Percentiles rank a stretch among this genome's conserved stretches.
These are phyloP conservation scores for Lanistes nyassanus DNA, from an alignment of 1,140 invertebrate species.

Conservation along the genomic window DNA sequence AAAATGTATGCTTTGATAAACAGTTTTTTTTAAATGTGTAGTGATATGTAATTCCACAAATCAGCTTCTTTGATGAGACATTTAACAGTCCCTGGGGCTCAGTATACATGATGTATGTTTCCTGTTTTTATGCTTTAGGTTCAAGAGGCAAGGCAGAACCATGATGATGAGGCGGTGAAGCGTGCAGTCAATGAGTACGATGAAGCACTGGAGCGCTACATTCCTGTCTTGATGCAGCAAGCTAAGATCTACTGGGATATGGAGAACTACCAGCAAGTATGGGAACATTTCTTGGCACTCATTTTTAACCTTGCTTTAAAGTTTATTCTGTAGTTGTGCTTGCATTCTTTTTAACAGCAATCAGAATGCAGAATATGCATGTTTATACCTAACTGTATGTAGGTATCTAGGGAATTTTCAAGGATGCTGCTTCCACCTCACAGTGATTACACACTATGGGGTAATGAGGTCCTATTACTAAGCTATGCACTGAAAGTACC, in stretches of 20 bases:
- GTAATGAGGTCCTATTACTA: no score
- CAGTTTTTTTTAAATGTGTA: neutral
- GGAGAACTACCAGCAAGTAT: conserved; percentile 89
- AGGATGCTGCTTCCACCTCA: no score
- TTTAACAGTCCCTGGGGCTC: neutral
- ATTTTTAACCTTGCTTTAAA: no score
- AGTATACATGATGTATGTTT: no score
- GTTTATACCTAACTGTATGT: no score
- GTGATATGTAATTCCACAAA: neutral
- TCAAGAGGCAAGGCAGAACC: conserved; percentile 86
- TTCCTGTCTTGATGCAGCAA: conserved; percentile 98
- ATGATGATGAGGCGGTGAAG: conserved; percentile 89
- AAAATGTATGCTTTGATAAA: neutral
- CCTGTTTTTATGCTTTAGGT: conserved; percentile 56
- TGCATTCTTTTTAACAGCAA: no score
- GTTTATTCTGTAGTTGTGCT: no score
- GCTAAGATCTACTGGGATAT: conserved; percentile 99
- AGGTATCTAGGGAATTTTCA: no score
- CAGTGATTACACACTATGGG: no score
- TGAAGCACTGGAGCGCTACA: conserved; percentile 84
- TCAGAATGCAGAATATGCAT: no score
- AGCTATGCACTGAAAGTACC: no score
- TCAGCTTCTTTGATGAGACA: neutral
- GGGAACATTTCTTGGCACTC: no score
- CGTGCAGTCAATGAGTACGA: conserved; percentile 93